Evolutionary conservation across 1,140 invertebrate species (phyloP).

Genomic region (Drosophila novamexicana): DNA sequence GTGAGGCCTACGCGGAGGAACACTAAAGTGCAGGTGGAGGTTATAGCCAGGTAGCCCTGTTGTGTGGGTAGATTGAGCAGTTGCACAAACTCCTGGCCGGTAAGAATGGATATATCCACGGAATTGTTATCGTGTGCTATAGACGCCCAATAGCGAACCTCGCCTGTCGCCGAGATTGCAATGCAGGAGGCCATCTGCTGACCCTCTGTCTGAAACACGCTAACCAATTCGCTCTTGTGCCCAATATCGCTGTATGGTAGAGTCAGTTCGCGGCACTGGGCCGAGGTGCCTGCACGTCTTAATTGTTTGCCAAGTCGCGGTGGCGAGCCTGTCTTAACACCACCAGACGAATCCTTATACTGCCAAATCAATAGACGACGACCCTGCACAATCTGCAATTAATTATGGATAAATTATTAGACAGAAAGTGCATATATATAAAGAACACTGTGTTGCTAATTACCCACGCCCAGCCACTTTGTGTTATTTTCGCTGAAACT

Average conservation of each 20-base stretch:
- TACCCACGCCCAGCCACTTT: constrained; percentile 90
- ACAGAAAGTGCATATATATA: not conserved
- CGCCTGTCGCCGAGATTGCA: constrained; percentile 96
- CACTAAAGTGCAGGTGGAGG: constrained; percentile 95
- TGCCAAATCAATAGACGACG: constrained; percentile 95
- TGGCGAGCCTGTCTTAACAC: constrained; percentile 40
- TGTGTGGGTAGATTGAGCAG: constrained; percentile 89
- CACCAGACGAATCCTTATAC: constrained; percentile 86
- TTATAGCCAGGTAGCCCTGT: constrained; percentile 93
- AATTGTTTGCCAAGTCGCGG: constrained; percentile 71
- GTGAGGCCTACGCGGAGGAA: constrained; percentile 88
- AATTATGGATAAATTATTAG: not conserved
- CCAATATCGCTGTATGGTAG: constrained; percentile 96
- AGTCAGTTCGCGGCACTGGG: constrained; percentile 91
- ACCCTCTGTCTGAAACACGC: constrained; percentile 89
- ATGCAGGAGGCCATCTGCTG: constrained; percentile 93
- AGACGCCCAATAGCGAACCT: constrained; percentile 95
- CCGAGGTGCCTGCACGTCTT: constrained; percentile 78
- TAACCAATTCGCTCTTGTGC: constrained; percentile 95
- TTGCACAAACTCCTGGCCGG: constrained; percentile 93
- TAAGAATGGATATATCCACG: constrained; percentile 93
- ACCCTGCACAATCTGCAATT: constrained; percentile 92
- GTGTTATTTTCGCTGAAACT: constrained; percentile 88
- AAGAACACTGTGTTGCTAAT: constrained; percentile 48
- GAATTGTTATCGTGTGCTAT: constrained; percentile 94